Base-by-base conservation (phyloP, 53 echinoderm and acorn worm genomes). In the Astropecten irregularis region DNA sequence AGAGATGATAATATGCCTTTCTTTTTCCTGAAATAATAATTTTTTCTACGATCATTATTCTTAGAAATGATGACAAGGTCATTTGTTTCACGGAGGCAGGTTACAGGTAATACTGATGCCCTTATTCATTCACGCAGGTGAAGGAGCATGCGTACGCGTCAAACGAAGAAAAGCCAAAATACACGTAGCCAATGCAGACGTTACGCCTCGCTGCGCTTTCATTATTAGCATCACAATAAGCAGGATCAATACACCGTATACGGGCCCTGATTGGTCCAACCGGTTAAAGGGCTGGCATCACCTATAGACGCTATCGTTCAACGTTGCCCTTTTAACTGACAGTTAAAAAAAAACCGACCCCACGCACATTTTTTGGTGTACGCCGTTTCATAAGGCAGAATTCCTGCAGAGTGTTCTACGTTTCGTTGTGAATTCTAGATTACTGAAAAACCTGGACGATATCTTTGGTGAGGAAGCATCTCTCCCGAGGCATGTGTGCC, bases 201-300 rank as follows among this genome's bases (percentile, higher is more conserved):
- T 52, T 71, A 29, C 53, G 50, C 71, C 33, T 33, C 14, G 52
- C 34, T 71, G 71, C 32, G 18, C 35, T 50, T 34, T 53, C 18
- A 22, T 26, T 16, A 71, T 71, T 71, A 71, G 36, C 71, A 71
- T 71, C 6, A 71, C 53, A 71, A 71, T 18, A 49, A 15, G 8
- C 0, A 35, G 49, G 20, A 64, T 71, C 71, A 20, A 71, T 71
- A 71, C 22, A 16, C 19, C 52, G 16, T 15, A 32, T 32, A 50
- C 34, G 21, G 8, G 34, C 34, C 32, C 71, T 71, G 71, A 71
- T 71, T 71, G 71, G 71, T 71, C 71, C 0, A 35, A 13, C 9
- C 50, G 52, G 52, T 71, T 71, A 50, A 71, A 71, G 51, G n/a
- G 30, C 21, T n/a, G 51, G 49, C 5, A 18, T 23, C 71, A 51